Base-by-base conservation (phyloP, 2,113 vertebrate species). In the Vulpes vulpes region DNA sequence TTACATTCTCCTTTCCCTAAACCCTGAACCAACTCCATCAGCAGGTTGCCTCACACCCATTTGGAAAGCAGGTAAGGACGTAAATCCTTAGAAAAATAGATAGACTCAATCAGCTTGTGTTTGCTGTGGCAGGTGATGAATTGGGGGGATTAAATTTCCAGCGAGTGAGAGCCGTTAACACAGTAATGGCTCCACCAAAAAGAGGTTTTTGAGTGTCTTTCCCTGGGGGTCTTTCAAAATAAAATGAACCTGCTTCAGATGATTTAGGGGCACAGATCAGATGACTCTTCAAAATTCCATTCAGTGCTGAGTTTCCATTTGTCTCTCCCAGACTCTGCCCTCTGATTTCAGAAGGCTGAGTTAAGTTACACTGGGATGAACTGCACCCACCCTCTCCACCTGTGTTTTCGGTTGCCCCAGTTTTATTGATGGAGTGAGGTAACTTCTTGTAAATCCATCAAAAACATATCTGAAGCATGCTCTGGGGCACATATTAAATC, bases 61-160 rank as follows among this genome's bases (percentile, higher is more conserved):
- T 53, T 38, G 35, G 55, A 94, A 96, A 82, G 67, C 0, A 69
- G 2, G 73, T 15, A 67, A 17, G 22, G 35, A 51, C 55, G 4
- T 93, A 93, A 78, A 96, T 89, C 73, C 90, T 97, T 65, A 67
- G 67, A 74, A 83, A 91, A 95, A 93, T 22, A 93, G 83, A 67
- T 32, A 62, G 95, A 35, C n/a, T 43, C 62, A 51, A 30, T 86
- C 73, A 11, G 32, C 38, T 38, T 7, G 51, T 53, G 62, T 87
- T 96, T 89, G 57, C 35, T 1, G 17, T 20, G 65, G 81, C 67
- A 60, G 92, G 91, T 96, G 97, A 97, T 95, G 93, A 92, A 97
- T 97, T 35, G 30, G 64, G 11, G 32, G 76, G 89, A 89, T 94
- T 88, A 59, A 38, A 71, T 32, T 93, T 92, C 49, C 38, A 94